Base-by-base conservation (phyloP, 2,797 vertebrate genomes). In the Acrocephalus scirpaceus region DNA sequence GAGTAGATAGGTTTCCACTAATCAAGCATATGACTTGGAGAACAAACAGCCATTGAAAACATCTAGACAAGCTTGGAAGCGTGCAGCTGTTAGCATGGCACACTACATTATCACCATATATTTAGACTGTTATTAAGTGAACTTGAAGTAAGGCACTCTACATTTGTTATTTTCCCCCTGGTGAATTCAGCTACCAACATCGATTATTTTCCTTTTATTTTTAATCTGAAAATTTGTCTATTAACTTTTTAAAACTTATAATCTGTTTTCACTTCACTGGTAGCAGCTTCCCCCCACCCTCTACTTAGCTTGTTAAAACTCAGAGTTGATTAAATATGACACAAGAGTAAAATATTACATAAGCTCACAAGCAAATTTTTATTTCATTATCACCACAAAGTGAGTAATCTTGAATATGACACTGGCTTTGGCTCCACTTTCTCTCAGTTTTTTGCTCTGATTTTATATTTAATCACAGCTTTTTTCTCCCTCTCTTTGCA, bases 351-450 rank as follows among this genome's bases (percentile, higher is more conserved):
- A 96, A 96, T 94, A 97, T 96, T 96, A 92, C 77, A 95, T 89
- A 93, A 96, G 84, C 15, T 10, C 86, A 88, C 22, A 27, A 92
- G 90, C 91, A 96, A 93, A 94, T 92, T 95, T 97, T 97, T 97
- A 94, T 96, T 97, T 94, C 94, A 95, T 97, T 97, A 97, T 94
- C 57, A 30, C 92, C 80, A 65, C 89, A 94, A 96, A 97, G 83
- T 97, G 97, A 98, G 97, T 98, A 97, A 98, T 97, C 97, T 95
- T 88, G 86, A 96, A 93, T 96, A 96, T 88, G 92, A 97, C 97
- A 97, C 82, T 91, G 77, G 71, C 86, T 93, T 96, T 94, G 92
- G 95, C 95, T 96, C 25, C 92, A 96, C 97, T 96, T 97, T 97
- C 90, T 97, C 94, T 97, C 94, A 95, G 88, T 95, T 97, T 96